phyloP scores from a whole-genome alignment of 2,797 vertebrate species.

The Catostomus latipinnis region DNA sequence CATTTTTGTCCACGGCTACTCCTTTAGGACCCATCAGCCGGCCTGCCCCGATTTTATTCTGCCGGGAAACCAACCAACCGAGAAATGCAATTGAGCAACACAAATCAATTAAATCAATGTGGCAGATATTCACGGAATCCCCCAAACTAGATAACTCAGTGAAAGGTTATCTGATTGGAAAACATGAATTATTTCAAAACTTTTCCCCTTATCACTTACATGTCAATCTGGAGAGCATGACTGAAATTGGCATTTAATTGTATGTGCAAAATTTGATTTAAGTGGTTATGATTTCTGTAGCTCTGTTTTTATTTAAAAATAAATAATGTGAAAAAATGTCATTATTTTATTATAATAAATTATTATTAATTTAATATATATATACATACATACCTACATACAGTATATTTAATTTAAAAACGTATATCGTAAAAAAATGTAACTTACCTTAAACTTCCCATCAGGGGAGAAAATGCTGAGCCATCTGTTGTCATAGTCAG shows the following conservation, averaged over 20 bases:
- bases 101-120: background rate
- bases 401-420: background rate
- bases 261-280: too few species aligned
- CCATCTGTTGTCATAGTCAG: constrained; percentile 97
- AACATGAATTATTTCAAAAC: too few species aligned
- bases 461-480: constrained; percentile 96
- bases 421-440: too few species aligned
- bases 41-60: constrained; percentile 94
- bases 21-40: constrained; percentile 96
- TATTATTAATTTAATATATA: background rate
- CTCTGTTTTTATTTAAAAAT: too few species aligned
- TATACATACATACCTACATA: too few species aligned
- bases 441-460: constrained; percentile 93
- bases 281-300: too few species aligned
- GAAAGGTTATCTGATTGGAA: background rate
- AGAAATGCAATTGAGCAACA: background rate
- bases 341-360: background rate
- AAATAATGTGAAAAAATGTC: too few species aligned
- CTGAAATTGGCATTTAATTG: too few species aligned
- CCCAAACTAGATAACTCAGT: background rate
- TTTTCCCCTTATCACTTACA: too few species aligned
- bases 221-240: too few species aligned
- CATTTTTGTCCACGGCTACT: constrained; percentile 92
- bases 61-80: background rate
- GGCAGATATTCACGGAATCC: background rate